A percentile compares a stretch with the other conserved stretches of the same genome.
Conservation (phyloP, 2,797 vertebrate genomes). For the Phataginus tricuspis region DNA sequence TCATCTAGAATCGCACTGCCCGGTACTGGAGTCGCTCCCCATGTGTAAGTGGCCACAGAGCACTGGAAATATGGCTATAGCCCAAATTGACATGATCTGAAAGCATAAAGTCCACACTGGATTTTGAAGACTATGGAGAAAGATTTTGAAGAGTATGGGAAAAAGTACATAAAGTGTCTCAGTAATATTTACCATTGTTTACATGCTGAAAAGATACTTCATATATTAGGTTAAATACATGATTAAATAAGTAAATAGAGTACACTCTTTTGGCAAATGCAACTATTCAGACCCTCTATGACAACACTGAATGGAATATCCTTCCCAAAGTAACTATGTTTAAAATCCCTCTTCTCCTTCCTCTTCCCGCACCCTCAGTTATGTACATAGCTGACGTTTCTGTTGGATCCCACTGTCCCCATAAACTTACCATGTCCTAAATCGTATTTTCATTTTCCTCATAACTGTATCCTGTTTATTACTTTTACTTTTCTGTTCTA, state of each 20-base stretch:
- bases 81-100: neutral
- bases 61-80: neutral
- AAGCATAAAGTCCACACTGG: neutral
- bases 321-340: neutral
- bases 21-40: neutral
- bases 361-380: neutral
- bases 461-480: neutral
- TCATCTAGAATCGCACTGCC: neutral
- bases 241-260: neutral
- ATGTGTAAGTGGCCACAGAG: neutral
- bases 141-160: neutral
- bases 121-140: conserved; percentile 3
- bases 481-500: neutral
- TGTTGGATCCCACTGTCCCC: neutral
- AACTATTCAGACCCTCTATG: neutral
- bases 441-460: neutral
- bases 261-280: neutral
- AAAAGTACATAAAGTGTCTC: neutral
- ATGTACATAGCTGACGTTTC: neutral
- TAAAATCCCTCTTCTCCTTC: neutral
- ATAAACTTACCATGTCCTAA: neutral
- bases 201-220: neutral
- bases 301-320: neutral
- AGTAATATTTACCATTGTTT: neutral
- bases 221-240: neutral